Conservation (phyloP, 1,140 invertebrate genomes). For the Drosophila arawakana region DNA sequence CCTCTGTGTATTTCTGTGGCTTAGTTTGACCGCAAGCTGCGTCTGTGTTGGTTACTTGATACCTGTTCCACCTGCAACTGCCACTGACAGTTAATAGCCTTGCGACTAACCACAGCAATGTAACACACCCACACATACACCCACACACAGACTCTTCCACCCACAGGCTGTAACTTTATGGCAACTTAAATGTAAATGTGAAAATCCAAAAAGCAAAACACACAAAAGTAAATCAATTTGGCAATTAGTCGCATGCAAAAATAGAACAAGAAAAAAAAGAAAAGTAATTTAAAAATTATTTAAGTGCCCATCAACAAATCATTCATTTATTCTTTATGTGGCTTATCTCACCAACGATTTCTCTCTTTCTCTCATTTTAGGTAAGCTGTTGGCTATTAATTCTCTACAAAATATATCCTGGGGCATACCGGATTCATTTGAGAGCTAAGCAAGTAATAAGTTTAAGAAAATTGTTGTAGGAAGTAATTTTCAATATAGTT, state of each 20-base stretch:
- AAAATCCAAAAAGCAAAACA: slow-evolving; percentile 26
- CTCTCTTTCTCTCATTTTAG: slow-evolving; percentile 34
- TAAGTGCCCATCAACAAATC: slow-evolving; percentile 52
- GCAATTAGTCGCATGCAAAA: slow-evolving; percentile 64
- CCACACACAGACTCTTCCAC: slow-evolving; percentile 8
- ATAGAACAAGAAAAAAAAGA: slow-evolving; percentile 10
- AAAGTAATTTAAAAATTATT: slow-evolving; percentile 59
- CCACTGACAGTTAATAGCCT: slow-evolving; percentile 70
- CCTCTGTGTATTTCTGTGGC: slow-evolving; percentile 36
- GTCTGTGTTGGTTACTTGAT: slow-evolving; percentile 36
- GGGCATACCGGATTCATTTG: background rate
- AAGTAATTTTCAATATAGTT: background rate
- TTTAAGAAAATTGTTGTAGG: background rate
- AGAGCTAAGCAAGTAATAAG: background rate
- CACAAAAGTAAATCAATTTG: slow-evolving; percentile 37
- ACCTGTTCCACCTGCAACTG: slow-evolving; percentile 41
- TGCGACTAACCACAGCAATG: slow-evolving; percentile 31
- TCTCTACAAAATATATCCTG: background rate
- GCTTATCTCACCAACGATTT: slow-evolving; percentile 4
- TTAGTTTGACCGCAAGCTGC: slow-evolving; percentile 65
- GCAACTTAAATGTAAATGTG: slow-evolving; percentile 27
- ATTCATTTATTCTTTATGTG: background rate
- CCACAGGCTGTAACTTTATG: slow-evolving; percentile 11
- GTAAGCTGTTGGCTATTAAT: slow-evolving; percentile 35
- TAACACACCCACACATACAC: slow-evolving; percentile 10